Conservation (phyloP, 1,140 invertebrate genomes). For the Elysia chlorotica region DNA sequence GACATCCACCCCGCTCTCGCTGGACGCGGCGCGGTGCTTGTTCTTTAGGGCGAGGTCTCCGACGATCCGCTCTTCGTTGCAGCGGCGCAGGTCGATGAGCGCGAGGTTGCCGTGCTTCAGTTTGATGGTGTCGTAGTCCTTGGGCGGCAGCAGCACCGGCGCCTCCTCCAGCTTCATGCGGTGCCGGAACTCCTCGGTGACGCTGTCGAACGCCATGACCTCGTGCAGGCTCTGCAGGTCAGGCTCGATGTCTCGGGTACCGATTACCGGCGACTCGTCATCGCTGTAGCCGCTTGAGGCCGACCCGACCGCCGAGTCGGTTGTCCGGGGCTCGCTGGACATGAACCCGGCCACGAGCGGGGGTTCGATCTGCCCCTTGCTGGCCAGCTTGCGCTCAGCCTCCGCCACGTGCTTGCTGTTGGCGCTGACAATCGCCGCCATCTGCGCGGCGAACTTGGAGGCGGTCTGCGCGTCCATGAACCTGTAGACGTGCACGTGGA, state of each 20-base stretch:
- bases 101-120: slow-evolving; percentile 63
- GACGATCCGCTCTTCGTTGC: slow-evolving; percentile 18
- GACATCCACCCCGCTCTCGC: slow-evolving; percentile 46
- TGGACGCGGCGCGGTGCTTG: slow-evolving; percentile 31
- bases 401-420: slow-evolving; percentile 70
- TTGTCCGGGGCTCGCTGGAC: slow-evolving; percentile 32
- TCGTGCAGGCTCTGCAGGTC: slow-evolving; percentile 61
- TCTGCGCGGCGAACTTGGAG: slow-evolving; percentile 78
- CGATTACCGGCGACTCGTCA: slow-evolving; percentile 35
- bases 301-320: slow-evolving; percentile 37
- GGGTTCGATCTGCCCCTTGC: slow-evolving; percentile 43
- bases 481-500: slow-evolving; percentile 92
- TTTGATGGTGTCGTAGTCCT: slow-evolving; percentile 85
- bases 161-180: slow-evolving; percentile 67
- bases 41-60: slow-evolving; percentile 1
- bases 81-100: slow-evolving; percentile 21
- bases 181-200: slow-evolving; percentile 87
- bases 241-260: slow-evolving; percentile 43
- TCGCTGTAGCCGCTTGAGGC: slow-evolving; percentile 39
- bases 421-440: slow-evolving; percentile 81
- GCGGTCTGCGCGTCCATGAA: slow-evolving; percentile 95
- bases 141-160: slow-evolving; percentile 84
- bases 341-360: slow-evolving; percentile 29
- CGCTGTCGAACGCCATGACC: slow-evolving; percentile 82
- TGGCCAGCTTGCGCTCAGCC: slow-evolving; percentile 50